These are phyloP conservation scores for Oreocharis arfaki DNA, from an alignment of 2,113 vertebrate genomes.

Conservation along the genomic window DNA sequence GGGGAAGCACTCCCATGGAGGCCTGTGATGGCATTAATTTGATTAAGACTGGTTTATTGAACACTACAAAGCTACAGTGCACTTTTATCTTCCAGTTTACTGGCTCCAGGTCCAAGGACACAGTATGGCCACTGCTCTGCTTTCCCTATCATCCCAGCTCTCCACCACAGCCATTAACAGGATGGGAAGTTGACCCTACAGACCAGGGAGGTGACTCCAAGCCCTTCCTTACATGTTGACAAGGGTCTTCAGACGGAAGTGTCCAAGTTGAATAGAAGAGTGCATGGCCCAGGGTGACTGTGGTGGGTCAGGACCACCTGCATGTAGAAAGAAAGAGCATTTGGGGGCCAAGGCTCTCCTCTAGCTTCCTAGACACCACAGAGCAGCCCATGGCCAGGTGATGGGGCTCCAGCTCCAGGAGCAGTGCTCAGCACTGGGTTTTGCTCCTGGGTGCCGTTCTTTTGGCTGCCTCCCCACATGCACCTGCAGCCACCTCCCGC, in stretches of 20 bases:
- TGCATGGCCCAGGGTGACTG: neutral
- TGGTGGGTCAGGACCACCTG: neutral
- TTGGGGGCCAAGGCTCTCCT: neutral
- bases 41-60: neutral
- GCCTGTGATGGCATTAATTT: neutral
- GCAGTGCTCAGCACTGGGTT: neutral
- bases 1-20: neutral
- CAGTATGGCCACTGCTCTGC: neutral
- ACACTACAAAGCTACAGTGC: neutral
- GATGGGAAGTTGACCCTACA: neutral
- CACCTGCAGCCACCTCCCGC: constrained; percentile 46
- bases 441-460: neutral
- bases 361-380: neutral
- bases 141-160: neutral
- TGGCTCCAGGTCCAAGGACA: neutral
- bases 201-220: neutral
- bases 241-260: neutral
- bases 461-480: neutral
- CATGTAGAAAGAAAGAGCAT: neutral
- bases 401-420: neutral
- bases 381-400: accelerated
- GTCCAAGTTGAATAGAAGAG: neutral
- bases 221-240: neutral
- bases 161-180: neutral
- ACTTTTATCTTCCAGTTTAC: neutral